A percentile compares a stretch with the other conserved stretches of the same genome.
Evolutionary conservation across 2,888 invertebrate genomes (phyloP).

Genomic region (Drosophila eohydei): DNA sequence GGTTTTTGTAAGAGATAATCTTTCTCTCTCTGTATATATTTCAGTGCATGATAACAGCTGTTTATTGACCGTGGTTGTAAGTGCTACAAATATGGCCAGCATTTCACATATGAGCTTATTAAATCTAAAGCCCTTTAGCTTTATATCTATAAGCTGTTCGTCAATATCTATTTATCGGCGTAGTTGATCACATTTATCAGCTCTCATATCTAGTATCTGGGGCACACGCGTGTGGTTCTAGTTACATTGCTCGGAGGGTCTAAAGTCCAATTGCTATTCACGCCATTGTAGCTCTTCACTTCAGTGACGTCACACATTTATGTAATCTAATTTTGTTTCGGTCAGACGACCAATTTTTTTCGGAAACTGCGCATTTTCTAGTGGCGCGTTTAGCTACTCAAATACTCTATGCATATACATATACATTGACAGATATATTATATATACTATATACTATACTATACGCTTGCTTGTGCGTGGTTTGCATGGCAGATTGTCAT

Average conservation of each 20-base stretch:
- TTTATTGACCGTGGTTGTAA: neutral
- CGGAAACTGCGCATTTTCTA: slow-evolving; percentile 52
- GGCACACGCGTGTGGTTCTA: slow-evolving; percentile 5
- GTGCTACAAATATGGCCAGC: neutral
- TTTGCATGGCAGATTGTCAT: slow-evolving; percentile 4
- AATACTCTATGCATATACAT: slow-evolving; percentile 15
- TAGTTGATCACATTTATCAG: slow-evolving; percentile 5
- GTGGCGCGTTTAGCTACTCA: slow-evolving; percentile 27
- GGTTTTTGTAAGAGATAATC: slow-evolving; percentile 1
- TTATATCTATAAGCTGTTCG: neutral
- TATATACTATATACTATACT: neutral
- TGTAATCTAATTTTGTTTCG: slow-evolving; percentile 42
- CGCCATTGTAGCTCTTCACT: slow-evolving; percentile 4
- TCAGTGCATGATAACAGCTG: slow-evolving; percentile 13
- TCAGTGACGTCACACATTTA: slow-evolving; percentile 46
- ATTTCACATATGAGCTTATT: neutral
- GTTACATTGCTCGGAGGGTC: slow-evolving; percentile 34
- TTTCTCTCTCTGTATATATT: neutral
- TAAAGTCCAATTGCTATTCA: slow-evolving; percentile 42
- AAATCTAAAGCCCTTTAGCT: neutral
- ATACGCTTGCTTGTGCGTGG: slow-evolving; percentile 5
- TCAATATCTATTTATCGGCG: neutral
- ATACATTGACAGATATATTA: neutral
- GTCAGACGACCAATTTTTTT: slow-evolving; percentile 17
- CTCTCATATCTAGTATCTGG: slow-evolving; percentile 33